Conservation (phyloP, 2,888 invertebrate genomes). For the Anoplius nigerrimus region DNA sequence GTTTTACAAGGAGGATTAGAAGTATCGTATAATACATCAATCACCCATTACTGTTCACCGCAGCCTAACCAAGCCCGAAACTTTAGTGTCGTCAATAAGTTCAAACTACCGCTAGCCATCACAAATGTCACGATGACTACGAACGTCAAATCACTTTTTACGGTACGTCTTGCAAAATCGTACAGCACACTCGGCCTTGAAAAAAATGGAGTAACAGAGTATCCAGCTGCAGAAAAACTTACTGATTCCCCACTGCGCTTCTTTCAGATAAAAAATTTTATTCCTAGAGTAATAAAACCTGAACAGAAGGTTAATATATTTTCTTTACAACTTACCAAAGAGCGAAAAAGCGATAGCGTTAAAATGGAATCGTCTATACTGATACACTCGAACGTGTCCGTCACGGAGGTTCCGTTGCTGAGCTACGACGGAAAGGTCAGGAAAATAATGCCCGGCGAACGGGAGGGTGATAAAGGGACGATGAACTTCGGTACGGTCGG, state of each 20-base stretch:
- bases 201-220: too few relatives aligned
- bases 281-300: constrained; percentile 79
- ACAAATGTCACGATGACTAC: constrained; percentile 82
- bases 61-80: constrained; percentile 75
- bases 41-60: constrained; percentile 76
- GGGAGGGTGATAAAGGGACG: constrained; percentile 68
- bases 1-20: constrained; percentile 79
- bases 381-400: constrained; percentile 85
- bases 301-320: constrained; percentile 79
- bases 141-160: constrained; percentile 80
- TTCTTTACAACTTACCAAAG: constrained; percentile 77
- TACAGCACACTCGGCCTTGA: too few relatives aligned
- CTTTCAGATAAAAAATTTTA: constrained; percentile 80
- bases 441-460: constrained; percentile 70
- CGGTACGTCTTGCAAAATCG: too few relatives aligned
- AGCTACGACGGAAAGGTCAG: constrained; percentile 84
- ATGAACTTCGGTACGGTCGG: constrained; percentile 83
- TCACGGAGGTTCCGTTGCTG: constrained; percentile 82
- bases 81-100: constrained; percentile 83
- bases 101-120: constrained; percentile 83
- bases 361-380: constrained; percentile 80
- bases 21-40: constrained; percentile 75
- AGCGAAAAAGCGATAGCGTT: constrained; percentile 75
- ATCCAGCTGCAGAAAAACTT: too few relatives aligned
- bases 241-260: constrained; percentile 36